Base-by-base conservation (phyloP, 2,113 vertebrate species). In the Catharus bicknelli region DNA sequence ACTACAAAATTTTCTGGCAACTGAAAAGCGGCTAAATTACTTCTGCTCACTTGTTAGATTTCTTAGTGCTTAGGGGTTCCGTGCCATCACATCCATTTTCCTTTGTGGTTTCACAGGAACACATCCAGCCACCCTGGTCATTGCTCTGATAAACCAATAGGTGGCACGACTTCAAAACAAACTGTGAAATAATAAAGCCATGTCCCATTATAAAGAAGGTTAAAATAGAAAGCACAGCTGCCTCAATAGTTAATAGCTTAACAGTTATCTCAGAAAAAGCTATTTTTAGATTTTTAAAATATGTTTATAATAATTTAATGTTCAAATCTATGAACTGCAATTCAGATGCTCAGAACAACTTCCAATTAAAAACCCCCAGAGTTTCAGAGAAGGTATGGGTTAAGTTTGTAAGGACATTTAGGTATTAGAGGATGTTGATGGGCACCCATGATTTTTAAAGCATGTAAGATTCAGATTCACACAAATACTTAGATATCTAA, bases 101-200 rank as follows among this genome's bases (percentile, higher is more conserved):
- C n/a, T 86, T 77, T 74, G 51, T 20, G 36, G 34, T 80, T 91
- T 87, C 59, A 50, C 13, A 83, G 29, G 40, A 30, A 83, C 36
- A 69, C 86, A 80, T 83, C 67, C 81, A 54, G 47, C 29, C 3
- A 0, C 47, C 51, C 40, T 40, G 38, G 66, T 88, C 34, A 38
- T 48, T 80, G 87, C 90, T 78, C 8, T 70, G 43, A 87, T 77
- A 87, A 91, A 85, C 90, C 96, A 95, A 95, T 94, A 94, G 95
- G 79, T 95, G 96, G 95, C 96, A 95, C 85, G 76, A 90, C 94
- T 94, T 96, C 91, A 94, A 96, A 95, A 81, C 75, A 93, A 88
- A 88, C 86, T 83, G 87, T 55, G 54, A 70, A 62, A 79, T 55
- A 67, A 77, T 43, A 69, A 90, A 67, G 19, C 9, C 27, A n/a